phyloP scores from a whole-genome alignment of 2,113 vertebrate genomes.

The Zosterops pallidus region DNA sequence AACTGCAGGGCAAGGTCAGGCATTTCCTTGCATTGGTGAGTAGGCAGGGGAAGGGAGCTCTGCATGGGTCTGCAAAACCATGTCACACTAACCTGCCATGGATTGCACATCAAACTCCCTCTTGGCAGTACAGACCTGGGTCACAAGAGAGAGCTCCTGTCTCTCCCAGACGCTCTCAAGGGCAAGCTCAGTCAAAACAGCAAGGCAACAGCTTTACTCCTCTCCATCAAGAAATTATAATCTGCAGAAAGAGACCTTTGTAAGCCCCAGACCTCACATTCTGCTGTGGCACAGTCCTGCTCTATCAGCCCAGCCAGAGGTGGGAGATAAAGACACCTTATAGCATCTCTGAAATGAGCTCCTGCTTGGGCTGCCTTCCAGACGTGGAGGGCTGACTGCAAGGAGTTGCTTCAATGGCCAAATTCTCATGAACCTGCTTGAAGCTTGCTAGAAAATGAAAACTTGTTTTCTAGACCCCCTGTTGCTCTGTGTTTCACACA shows the following conservation, averaged over 20 bases:
- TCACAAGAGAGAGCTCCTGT: not conserved
- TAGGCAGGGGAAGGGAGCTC: not conserved
- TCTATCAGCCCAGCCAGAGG: not conserved
- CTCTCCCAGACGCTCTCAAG: not conserved
- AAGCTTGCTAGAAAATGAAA: not conserved
- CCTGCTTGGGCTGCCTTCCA: not conserved
- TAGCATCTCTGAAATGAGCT: not conserved
- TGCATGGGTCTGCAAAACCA: not conserved
- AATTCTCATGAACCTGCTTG: not conserved
- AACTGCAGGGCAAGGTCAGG: not conserved
- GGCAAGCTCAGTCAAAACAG: not conserved
- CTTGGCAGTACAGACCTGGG: not conserved
- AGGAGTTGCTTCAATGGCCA: not conserved
- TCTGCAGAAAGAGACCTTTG: not conserved
- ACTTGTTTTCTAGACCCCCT: not conserved
- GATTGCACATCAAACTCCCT: not conserved
- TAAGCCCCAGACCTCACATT: not conserved
- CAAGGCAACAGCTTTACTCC: not conserved
- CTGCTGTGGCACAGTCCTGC: not conserved
- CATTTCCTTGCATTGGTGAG: not conserved
- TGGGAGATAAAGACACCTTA: not conserved
- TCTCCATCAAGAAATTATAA: not conserved
- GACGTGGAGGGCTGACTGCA: not conserved
- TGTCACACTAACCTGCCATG: not conserved
- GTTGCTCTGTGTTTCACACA: not conserved